A percentile compares a stretch with the other conserved stretches of the same genome.
Evolutionary conservation across 1,140 invertebrate genomes (phyloP).

Genomic region (Calephelis virginiensis): DNA sequence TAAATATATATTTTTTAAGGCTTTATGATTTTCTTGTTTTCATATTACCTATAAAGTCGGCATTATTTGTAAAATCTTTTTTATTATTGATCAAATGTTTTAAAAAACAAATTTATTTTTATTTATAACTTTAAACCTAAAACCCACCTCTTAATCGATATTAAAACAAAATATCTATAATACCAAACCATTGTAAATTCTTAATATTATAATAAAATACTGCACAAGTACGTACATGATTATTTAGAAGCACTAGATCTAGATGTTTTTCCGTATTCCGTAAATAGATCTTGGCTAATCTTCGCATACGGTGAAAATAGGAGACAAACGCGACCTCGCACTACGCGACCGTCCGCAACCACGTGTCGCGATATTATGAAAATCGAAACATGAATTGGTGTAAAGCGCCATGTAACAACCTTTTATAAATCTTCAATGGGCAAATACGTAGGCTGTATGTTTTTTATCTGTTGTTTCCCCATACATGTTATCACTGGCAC

Average conservation of each 20-base stretch:
- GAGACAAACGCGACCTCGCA: not conserved
- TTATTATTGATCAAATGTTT: too few relatives aligned
- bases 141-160: too few relatives aligned
- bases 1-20: too few relatives aligned
- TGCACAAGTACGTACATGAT: not conserved
- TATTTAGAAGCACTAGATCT: slow-evolving; percentile 7
- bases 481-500: too few relatives aligned
- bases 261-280: slow-evolving; percentile 9
- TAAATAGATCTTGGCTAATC: slow-evolving; percentile 1
- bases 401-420: not conserved
- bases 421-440: slow-evolving; percentile 5
- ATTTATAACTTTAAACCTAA: too few relatives aligned
- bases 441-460: not conserved
- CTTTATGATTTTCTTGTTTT: too few relatives aligned
- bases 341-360: not conserved
- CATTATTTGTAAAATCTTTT: too few relatives aligned
- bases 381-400: slow-evolving; percentile 2
- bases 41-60: too few relatives aligned
- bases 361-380: slow-evolving; percentile 6
- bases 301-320: slow-evolving; percentile 6
- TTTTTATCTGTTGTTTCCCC: too few relatives aligned
- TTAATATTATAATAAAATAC: not conserved
- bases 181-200: too few relatives aligned
- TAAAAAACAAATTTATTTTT: too few relatives aligned
- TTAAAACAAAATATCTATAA: too few relatives aligned